A percentile compares a stretch with the other conserved stretches of the same genome.
These are phyloP conservation scores for Drosophila prolongata DNA, from an alignment of 2,888 invertebrate genomes.

Conservation along the genomic window DNA sequence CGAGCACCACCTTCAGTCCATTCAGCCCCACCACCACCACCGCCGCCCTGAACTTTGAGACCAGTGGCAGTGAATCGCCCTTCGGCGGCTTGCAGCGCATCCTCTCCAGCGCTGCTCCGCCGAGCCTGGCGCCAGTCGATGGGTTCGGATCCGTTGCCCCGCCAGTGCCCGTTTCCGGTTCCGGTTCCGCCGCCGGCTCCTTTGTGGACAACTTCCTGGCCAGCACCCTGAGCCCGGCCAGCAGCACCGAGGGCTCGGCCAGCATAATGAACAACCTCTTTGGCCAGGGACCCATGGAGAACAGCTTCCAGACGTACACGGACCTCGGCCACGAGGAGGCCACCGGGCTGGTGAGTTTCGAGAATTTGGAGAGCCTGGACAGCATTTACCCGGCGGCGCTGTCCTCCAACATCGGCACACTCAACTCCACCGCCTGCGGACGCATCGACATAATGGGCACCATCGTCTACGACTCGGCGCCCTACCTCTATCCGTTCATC, in stretches of 20 bases:
- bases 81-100: slow-evolving; percentile 73
- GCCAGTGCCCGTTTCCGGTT: slow-evolving; percentile 60
- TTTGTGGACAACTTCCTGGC: slow-evolving; percentile 70
- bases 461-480: slow-evolving; percentile 96
- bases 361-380: slow-evolving; percentile 86
- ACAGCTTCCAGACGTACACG: slow-evolving; percentile 83
- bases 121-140: slow-evolving; percentile 58
- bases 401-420: slow-evolving; percentile 84
- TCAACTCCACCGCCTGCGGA: slow-evolving; percentile 89
- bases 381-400: slow-evolving; percentile 87
- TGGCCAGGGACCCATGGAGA: slow-evolving; percentile 81
- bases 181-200: slow-evolving; percentile 63
- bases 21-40: slow-evolving; percentile 52
- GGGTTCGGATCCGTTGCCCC: slow-evolving; percentile 62
- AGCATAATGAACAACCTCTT: slow-evolving; percentile 83
- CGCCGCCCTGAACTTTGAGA: slow-evolving; percentile 21
- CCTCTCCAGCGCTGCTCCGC: slow-evolving; percentile 68
- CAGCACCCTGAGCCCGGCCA: slow-evolving; percentile 60
- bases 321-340: slow-evolving; percentile 83
- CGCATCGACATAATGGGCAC: slow-evolving; percentile 96
- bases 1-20: slow-evolving; percentile 45
- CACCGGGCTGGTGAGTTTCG: slow-evolving; percentile 73
- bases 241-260: slow-evolving; percentile 78
- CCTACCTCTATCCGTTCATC: slow-evolving; percentile 97
- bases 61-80: slow-evolving; percentile 74